A percentile compares a stretch with the other conserved stretches of the same genome.
These are phyloP conservation scores for Hippolais icterina DNA, from an alignment of 2,113 vertebrate species.

Conservation along the genomic window DNA sequence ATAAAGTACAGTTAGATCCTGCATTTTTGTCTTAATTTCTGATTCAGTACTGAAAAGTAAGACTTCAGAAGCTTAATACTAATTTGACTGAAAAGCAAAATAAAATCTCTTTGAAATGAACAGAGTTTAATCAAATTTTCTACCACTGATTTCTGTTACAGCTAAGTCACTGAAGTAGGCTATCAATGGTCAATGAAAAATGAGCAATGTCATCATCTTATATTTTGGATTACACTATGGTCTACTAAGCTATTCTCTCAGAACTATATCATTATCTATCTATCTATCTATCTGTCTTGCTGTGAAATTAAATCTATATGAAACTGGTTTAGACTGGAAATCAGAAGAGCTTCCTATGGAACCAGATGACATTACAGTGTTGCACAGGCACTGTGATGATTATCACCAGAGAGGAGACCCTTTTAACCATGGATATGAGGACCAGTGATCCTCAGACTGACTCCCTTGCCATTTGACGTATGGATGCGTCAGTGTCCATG, in stretches of 20 bases:
- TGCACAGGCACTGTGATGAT: not conserved
- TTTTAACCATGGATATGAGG: not conserved
- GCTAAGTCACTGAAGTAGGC: not conserved
- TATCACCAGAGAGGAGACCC: not conserved
- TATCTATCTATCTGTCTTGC: too few species aligned
- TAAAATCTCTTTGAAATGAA: not conserved
- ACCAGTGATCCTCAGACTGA: not conserved
- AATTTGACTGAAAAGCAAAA: not conserved
- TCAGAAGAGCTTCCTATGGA: rapidly evolving
- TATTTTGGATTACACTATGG: not conserved
- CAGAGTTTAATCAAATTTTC: not conserved
- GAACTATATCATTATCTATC: not conserved
- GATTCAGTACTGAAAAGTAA: not conserved
- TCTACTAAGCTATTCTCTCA: not conserved
- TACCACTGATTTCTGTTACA: not conserved
- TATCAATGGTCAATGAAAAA: not conserved
- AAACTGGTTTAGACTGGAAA: not conserved
- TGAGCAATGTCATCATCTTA: not conserved
- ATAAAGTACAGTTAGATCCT: not conserved
- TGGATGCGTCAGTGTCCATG: not conserved
- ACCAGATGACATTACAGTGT: not conserved
- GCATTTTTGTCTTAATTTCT: not conserved
- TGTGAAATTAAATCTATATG: not conserved
- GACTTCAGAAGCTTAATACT: not conserved
- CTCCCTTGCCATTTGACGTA: not conserved